These are phyloP conservation scores for Acanthosepion lycidas DNA, from an alignment of 2,888 invertebrate genomes.

Conservation along the genomic window DNA sequence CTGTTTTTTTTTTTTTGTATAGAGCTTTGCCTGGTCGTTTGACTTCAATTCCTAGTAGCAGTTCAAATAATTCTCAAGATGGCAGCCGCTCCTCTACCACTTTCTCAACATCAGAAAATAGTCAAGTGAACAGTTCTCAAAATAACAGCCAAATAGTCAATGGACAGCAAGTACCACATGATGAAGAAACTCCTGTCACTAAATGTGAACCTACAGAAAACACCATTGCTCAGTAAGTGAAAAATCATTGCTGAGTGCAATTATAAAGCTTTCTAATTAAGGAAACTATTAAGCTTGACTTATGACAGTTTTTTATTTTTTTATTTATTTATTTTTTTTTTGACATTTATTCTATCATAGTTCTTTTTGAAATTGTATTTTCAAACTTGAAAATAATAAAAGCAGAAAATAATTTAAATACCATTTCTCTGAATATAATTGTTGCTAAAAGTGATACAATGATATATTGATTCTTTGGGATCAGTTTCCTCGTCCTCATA, in stretches of 20 bases:
- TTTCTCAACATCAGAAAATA: constrained; percentile 53
- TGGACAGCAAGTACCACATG: constrained; percentile 59
- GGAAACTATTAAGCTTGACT: no score
- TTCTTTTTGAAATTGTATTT: no score
- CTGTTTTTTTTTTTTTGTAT: neutral
- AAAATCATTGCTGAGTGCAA: neutral
- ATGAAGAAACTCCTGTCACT: constrained; percentile 57
- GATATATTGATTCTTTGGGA: no score
- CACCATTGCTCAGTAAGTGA: constrained; percentile 61
- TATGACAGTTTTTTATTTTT: no score
- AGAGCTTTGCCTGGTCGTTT: neutral
- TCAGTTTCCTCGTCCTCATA: no score
- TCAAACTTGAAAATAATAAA: no score
- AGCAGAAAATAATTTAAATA: no score
- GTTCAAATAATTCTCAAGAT: constrained; percentile 34
- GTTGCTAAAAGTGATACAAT: no score
- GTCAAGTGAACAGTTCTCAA: constrained; percentile 58
- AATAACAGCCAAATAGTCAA: constrained; percentile 51
- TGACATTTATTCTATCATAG: no score
- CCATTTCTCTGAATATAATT: no score
- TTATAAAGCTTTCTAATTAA: no score
- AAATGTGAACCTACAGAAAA: constrained; percentile 57
- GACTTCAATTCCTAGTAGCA: neutral
- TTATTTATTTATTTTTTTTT: no score
- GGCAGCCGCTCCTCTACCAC: constrained; percentile 53